phyloP scores from a whole-genome alignment of 2,797 vertebrate species.

The Tadarida brasiliensis region DNA sequence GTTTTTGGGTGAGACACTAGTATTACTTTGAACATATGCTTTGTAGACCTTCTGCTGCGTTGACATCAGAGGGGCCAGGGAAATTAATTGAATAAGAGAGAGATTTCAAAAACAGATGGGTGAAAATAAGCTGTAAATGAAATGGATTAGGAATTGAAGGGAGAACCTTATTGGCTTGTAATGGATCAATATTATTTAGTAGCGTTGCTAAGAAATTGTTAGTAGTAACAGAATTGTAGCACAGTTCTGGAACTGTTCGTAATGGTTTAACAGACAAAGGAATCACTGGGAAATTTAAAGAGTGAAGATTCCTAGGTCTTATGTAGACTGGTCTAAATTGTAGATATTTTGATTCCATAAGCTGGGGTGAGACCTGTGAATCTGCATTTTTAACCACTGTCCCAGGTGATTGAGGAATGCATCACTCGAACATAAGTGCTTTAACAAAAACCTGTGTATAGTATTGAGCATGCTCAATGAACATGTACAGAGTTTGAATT shows the following conservation, averaged over 20 bases:
- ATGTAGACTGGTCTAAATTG: not conserved
- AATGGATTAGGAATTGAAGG: conserved; percentile 1
- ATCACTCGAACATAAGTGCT: not conserved
- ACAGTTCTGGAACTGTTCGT: not conserved
- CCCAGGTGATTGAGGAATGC: not conserved
- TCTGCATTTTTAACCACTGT: not conserved
- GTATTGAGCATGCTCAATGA: not conserved
- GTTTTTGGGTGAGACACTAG: conserved; percentile 38
- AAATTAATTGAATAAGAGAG: not conserved
- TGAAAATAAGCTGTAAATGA: conserved; percentile 8
- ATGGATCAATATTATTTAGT: conserved; percentile 17
- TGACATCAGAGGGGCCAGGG: not conserved
- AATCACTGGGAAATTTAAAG: not conserved
- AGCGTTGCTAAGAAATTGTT: conserved; percentile 33
- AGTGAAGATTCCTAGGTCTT: not conserved
- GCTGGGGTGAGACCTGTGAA: not conserved
- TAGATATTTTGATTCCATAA: not conserved
- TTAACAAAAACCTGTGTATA: not conserved
- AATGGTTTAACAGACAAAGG: not conserved
- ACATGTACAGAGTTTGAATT: not conserved
- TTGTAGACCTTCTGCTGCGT: conserved; percentile 12
- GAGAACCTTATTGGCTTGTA: not conserved
- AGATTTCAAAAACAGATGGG: conserved; percentile 40
- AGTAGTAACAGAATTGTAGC: not conserved
- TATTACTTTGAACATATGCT: conserved; percentile 38